These are phyloP conservation scores for Conus ventricosus DNA, from an alignment of 1,140 invertebrate species.

Conservation along the genomic window DNA sequence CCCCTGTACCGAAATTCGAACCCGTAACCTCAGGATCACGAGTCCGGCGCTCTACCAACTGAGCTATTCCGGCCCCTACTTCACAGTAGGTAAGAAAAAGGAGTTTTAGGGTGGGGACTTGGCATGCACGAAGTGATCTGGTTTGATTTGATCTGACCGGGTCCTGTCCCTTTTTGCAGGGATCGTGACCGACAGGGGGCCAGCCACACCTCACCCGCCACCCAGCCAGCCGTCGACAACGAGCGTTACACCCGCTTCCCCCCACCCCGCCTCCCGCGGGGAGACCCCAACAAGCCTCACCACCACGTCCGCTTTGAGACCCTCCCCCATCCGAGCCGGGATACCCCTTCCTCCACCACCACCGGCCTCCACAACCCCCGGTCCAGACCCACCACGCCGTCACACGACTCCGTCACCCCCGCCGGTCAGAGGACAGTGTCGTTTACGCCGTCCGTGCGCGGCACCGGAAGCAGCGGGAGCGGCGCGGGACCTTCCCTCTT, in stretches of 20 bases:
- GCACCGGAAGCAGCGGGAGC: background rate
- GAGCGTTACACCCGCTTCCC: conserved; percentile 26
- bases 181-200: conserved; percentile 3
- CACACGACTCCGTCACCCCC: too few species aligned
- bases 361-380: background rate
- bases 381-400: background rate
- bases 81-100: too few species aligned
- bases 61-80: too few species aligned
- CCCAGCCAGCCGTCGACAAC: conserved; percentile 8
- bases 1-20: too few species aligned
- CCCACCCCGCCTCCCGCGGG: background rate
- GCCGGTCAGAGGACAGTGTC: background rate
- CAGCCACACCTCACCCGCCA: background rate
- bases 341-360: background rate
- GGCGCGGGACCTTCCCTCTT: background rate
- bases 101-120: too few species aligned
- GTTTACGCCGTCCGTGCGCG: background rate
- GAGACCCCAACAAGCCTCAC: background rate
- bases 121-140: too few species aligned
- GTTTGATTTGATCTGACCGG: too few species aligned
- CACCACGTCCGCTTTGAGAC: conserved; percentile 37
- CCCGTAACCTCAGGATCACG: too few species aligned
- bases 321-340: background rate
- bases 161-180: background rate
- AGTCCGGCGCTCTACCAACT: too few species aligned